Percentiles rank a stretch among this genome's conserved stretches.
These are phyloP conservation scores for Rapana venosa DNA, from an alignment of 2,888 invertebrate species.

Conservation along the genomic window DNA sequence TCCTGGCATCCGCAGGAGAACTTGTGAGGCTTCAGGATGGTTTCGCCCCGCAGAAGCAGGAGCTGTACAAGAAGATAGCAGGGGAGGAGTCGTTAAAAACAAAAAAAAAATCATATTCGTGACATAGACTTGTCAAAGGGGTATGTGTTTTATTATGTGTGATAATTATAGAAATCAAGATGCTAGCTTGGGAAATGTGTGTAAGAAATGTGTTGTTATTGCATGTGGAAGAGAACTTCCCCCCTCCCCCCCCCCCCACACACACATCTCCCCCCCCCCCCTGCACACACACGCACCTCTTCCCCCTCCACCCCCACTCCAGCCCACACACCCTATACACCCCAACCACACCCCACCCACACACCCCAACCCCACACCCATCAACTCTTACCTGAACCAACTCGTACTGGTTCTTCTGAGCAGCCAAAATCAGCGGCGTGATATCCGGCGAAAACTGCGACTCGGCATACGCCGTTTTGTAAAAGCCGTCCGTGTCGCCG, in stretches of 20 bases:
- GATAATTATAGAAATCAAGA: too few relatives aligned
- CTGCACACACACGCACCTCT: not conserved
- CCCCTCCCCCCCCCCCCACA: not conserved
- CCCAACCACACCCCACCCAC: not conserved
- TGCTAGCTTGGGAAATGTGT: too few relatives aligned
- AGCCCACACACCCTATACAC: not conserved
- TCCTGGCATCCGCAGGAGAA: conserved; percentile 71
- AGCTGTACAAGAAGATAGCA: not conserved
- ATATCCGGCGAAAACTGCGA: conserved; percentile 76
- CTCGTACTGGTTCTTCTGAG: conserved; percentile 77
- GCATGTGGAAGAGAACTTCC: too few relatives aligned
- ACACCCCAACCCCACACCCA: not conserved
- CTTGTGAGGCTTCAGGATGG: conserved; percentile 75
- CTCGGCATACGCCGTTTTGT: conserved; percentile 70
- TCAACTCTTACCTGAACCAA: conserved; percentile 60
- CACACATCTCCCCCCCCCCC: not conserved
- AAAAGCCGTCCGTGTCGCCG: conserved; percentile 66
- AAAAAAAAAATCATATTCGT: too few relatives aligned
- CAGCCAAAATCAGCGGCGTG: conserved; percentile 74
- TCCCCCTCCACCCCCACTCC: not conserved
- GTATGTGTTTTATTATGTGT: too few relatives aligned
- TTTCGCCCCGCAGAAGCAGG: conserved; percentile 69
- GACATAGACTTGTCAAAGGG: too few relatives aligned
- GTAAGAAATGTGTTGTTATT: too few relatives aligned
- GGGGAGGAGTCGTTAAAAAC: too few relatives aligned